Percentiles rank a stretch among this genome's conserved stretches.
phyloP scores from a whole-genome alignment of 2,113 vertebrate species.

The Gnathonemus echidnorhynchus region DNA sequence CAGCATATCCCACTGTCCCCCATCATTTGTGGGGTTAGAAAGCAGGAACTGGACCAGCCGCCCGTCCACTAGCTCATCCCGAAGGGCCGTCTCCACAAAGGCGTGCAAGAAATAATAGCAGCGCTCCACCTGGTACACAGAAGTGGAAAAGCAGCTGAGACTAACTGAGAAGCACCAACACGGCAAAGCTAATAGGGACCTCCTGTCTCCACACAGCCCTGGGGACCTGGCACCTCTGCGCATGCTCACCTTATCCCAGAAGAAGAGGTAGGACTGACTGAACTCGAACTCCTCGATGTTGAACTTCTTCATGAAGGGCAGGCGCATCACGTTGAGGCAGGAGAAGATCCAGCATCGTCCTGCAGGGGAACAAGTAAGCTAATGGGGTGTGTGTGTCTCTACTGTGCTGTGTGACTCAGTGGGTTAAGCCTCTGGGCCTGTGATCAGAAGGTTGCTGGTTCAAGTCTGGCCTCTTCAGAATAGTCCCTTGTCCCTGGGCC shows the following conservation, averaged over 20 bases:
- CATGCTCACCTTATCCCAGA: constrained; percentile 92
- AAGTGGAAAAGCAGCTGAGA: neutral
- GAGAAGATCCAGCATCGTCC: constrained; percentile 99
- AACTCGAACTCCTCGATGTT: constrained; percentile 98
- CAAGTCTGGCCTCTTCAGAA: neutral
- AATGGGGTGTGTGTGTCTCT: neutral
- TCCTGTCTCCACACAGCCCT: neutral
- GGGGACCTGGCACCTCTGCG: neutral
- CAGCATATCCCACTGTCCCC: constrained; percentile 97
- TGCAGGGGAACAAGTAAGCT: constrained; percentile 47
- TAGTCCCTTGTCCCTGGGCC: neutral
- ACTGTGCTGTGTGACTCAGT: neutral
- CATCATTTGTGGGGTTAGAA: constrained; percentile 85
- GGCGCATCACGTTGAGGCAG: constrained; percentile 93
- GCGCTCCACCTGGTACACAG: constrained; percentile 75
- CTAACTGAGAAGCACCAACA: neutral
- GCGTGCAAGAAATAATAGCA: constrained; percentile 89
- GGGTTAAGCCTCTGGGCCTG: neutral
- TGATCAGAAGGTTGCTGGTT: neutral
- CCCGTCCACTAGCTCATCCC: constrained; percentile 83
- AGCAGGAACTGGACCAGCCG: constrained; percentile 88
- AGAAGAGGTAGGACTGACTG: constrained; percentile 94
- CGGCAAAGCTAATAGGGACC: neutral
- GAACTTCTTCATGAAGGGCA: constrained; percentile 96
- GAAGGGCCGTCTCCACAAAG: constrained; percentile 84